Conservation (phyloP, 2,888 invertebrate species). For the Teleogryllus oceanicus region DNA sequence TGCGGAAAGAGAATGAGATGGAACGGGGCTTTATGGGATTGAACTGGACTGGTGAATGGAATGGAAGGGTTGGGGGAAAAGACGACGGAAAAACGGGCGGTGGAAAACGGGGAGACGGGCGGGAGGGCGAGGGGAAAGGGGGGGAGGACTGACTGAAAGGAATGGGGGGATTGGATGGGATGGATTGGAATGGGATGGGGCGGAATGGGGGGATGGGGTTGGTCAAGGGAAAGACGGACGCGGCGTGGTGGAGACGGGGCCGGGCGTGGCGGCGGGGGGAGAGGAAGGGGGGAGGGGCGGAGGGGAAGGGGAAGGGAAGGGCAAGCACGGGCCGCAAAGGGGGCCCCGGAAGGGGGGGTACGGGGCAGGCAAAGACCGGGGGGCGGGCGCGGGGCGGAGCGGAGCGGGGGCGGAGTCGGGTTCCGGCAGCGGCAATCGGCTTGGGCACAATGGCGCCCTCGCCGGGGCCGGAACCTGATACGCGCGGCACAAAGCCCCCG, state of each 20-base stretch:
- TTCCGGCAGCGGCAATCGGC: too few species aligned
- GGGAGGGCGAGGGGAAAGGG: too few species aligned
- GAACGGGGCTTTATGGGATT: neutral
- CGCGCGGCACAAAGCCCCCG: neutral
- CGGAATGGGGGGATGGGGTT: too few species aligned
- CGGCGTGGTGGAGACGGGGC: too few species aligned
- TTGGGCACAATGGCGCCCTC: neutral
- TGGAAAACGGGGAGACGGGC: neutral
- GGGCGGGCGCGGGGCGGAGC: too few species aligned
- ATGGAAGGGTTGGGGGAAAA: neutral
- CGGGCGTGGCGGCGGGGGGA: too few species aligned
- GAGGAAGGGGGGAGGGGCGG: too few species aligned
- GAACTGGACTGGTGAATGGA: neutral
- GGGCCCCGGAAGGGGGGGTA: neutral
- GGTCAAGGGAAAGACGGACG: too few species aligned
- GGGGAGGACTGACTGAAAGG: too few species aligned
- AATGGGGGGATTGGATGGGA: too few species aligned
- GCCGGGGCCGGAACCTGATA: slow-evolving; percentile 6
- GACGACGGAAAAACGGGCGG: neutral
- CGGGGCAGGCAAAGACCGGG: neutral
- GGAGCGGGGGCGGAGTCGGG: too few species aligned
- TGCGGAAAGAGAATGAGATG: neutral
- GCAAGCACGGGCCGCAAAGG: neutral
- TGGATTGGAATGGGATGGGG: too few species aligned
- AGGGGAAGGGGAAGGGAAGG: neutral